phyloP scores from a whole-genome alignment of 2,797 vertebrate species.

The Varecia variegata region DNA sequence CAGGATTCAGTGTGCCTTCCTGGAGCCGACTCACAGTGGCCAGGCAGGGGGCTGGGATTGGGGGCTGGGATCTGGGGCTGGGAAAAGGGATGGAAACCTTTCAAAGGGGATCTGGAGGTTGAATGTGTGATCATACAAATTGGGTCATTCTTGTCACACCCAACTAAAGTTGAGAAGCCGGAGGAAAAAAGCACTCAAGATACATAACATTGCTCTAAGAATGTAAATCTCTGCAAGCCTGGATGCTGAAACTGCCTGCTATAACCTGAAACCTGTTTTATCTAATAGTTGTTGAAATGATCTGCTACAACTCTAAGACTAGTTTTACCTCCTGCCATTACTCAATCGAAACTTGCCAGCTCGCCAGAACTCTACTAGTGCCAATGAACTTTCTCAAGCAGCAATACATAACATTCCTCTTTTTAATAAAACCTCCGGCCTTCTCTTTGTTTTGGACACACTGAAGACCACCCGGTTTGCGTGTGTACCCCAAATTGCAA shows the following conservation, averaged over 20 bases:
- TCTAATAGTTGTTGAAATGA: background rate
- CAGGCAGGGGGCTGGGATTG: background rate
- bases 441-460: background rate
- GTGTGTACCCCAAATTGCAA: background rate
- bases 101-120: background rate
- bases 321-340: background rate
- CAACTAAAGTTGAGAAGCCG: background rate
- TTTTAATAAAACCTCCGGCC: background rate
- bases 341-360: background rate
- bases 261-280: background rate
- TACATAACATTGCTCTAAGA: background rate
- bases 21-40: background rate
- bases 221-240: background rate
- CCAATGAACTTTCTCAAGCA: background rate
- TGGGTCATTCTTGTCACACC: background rate
- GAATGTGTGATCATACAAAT: background rate
- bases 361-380: background rate
- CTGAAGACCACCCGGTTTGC: background rate
- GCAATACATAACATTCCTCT: background rate
- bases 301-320: background rate
- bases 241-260: background rate
- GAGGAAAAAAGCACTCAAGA: background rate
- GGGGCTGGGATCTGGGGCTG: background rate
- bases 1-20: background rate
- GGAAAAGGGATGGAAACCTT: background rate